Evolutionary conservation across 2,888 invertebrate genomes (phyloP).

Genomic region (Chydorus sphaericus): DNA sequence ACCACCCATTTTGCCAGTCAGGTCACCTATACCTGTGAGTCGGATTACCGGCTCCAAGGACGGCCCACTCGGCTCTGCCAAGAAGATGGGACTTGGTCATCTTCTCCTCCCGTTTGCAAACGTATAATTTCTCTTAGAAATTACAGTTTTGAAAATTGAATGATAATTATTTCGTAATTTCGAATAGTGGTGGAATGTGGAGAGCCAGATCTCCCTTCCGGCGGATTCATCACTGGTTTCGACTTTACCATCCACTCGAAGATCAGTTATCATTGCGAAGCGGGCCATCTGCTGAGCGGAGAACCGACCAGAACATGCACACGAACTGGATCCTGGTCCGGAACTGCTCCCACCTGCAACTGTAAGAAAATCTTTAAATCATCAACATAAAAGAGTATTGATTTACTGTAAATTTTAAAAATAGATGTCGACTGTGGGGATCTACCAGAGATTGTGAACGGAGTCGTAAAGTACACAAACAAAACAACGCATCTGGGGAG

Average conservation of each 20-base stretch:
- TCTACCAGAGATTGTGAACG: constrained; percentile 61
- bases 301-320: constrained; percentile 53
- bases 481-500: constrained; percentile 67
- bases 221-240: constrained; percentile 74
- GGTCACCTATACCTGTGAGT: constrained; percentile 62
- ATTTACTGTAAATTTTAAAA: constrained; percentile 9
- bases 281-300: constrained; percentile 63
- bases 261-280: constrained; percentile 76
- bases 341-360: constrained; percentile 63
- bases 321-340: constrained; percentile 68
- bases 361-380: constrained; percentile 38
- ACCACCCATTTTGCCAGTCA: constrained; percentile 59
- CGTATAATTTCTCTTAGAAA: constrained; percentile 35
- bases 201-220: constrained; percentile 69
- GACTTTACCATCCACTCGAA: constrained; percentile 76
- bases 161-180: constrained; percentile 11
- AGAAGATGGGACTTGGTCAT: constrained; percentile 73
- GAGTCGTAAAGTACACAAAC: constrained; percentile 56
- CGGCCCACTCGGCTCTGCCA: constrained; percentile 54
- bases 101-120: constrained; percentile 71
- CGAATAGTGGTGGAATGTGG: constrained; percentile 63
- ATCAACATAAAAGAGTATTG: neutral
- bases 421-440: constrained; percentile 78
- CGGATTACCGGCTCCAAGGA: constrained; percentile 62
- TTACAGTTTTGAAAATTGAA: constrained; percentile 13